phyloP scores from a whole-genome alignment of 2,797 vertebrate genomes.

The Eulemur mongoz region DNA sequence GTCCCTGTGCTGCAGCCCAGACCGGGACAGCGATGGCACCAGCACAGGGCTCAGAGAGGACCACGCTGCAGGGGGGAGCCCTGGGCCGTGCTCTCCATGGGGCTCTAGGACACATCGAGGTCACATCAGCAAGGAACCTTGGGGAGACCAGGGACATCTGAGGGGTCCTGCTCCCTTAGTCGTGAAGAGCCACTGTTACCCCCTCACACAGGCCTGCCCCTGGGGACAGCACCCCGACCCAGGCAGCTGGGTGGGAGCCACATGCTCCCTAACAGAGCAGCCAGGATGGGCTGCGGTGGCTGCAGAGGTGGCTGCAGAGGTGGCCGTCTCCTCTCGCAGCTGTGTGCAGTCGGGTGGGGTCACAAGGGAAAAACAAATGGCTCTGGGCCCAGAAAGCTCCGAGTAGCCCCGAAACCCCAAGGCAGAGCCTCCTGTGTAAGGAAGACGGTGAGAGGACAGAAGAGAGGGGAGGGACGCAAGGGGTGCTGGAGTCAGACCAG shows the following conservation, averaged over 20 bases:
- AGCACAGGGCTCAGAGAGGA: too few relatives aligned
- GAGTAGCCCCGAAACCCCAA: too few relatives aligned
- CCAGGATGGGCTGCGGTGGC: not conserved
- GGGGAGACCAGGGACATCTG: not conserved
- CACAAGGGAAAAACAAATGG: not conserved
- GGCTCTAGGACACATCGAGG: not conserved
- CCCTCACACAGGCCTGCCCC: not conserved
- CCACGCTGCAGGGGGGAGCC: rapidly evolving
- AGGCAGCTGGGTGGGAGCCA: not conserved
- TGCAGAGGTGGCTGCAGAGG: rapidly evolving
- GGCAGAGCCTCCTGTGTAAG: not conserved
- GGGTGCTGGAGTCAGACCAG: not conserved
- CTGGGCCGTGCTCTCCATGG: not conserved
- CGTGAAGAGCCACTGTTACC: not conserved
- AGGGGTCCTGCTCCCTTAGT: not conserved
- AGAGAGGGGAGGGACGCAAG: not conserved
- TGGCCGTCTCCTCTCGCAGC: rapidly evolving
- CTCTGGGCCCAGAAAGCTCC: not conserved
- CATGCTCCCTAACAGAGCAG: rapidly evolving
- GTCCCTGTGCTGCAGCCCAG: not conserved
- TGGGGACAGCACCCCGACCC: too few relatives aligned
- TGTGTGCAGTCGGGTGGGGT: rapidly evolving
- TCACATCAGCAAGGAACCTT: too few relatives aligned
- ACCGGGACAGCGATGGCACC: not conserved
- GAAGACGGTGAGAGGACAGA: rapidly evolving